These are phyloP conservation scores for Lanius ludovicianus DNA, from an alignment of 2,113 vertebrate species.

Conservation along the genomic window DNA sequence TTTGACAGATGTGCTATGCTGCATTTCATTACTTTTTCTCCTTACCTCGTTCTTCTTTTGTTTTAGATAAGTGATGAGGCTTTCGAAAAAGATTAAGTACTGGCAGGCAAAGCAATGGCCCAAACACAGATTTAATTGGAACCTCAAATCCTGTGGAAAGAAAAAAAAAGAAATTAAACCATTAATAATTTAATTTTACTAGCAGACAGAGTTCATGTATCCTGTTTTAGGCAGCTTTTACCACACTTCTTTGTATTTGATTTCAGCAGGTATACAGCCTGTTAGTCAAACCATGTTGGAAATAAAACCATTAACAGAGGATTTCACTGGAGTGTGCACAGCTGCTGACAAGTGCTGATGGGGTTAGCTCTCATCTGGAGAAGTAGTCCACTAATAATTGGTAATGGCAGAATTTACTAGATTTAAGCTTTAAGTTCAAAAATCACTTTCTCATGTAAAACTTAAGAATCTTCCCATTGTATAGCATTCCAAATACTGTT, in stretches of 20 bases:
- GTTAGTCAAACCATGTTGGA: neutral
- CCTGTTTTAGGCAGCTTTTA: neutral
- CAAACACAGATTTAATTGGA: constrained; percentile 77
- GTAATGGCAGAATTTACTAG: neutral
- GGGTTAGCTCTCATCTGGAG: neutral
- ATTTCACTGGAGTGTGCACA: neutral
- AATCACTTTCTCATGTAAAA: neutral
- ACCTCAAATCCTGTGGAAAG: constrained; percentile 70
- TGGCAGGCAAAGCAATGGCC: constrained; percentile 69
- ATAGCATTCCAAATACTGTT: neutral
- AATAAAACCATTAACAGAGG: neutral
- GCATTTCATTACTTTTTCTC: constrained; percentile 77
- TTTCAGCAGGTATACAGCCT: neutral
- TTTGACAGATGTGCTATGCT: constrained; percentile 74
- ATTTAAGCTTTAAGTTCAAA: neutral
- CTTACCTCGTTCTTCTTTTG: constrained; percentile 75
- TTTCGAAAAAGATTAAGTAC: constrained; percentile 75
- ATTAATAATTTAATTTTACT: constrained; percentile 71
- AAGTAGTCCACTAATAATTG: neutral
- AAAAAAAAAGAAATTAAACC: constrained; percentile 68
- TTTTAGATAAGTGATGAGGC: constrained; percentile 75
- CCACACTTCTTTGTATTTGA: neutral
- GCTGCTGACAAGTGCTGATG: neutral
- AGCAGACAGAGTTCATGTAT: constrained; percentile 13
- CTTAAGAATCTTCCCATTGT: neutral